phyloP scores from a whole-genome alignment of 2,113 vertebrate species.

The Charina bottae region DNA sequence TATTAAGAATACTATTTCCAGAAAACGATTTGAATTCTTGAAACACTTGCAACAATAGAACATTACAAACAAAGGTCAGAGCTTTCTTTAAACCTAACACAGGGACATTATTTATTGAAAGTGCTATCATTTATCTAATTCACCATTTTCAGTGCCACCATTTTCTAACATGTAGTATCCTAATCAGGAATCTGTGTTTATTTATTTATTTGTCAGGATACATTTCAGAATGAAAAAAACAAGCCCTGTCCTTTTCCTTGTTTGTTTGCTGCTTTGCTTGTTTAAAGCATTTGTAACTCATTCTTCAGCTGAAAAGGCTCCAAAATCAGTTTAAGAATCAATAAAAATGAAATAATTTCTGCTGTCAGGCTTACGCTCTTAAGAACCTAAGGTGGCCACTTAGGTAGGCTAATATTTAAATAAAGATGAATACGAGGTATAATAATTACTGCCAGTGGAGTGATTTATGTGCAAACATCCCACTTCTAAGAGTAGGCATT shows the following conservation, averaged over 20 bases:
- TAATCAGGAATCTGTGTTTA: not conserved
- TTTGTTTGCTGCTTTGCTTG: not conserved
- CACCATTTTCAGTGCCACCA: not conserved
- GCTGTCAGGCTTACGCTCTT: not conserved
- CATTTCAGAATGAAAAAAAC: not conserved
- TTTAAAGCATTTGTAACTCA: not conserved
- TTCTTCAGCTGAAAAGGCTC: not conserved
- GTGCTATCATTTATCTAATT: not conserved
- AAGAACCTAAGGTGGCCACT: not conserved
- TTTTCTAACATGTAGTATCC: not conserved
- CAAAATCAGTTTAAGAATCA: not conserved
- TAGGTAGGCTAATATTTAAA: not conserved
- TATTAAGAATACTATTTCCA: not conserved
- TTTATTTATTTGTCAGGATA: not conserved
- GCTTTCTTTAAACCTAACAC: not conserved
- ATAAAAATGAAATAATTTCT: not conserved
- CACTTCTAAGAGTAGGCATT: not conserved
- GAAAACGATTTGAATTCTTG: not conserved
- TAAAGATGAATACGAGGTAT: not conserved
- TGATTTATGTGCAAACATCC: not conserved
- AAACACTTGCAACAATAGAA: not conserved
- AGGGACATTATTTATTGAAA: not conserved
- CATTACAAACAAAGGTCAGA: not conserved
- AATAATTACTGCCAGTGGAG: not conserved
- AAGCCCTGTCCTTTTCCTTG: not conserved